Percentiles rank a stretch among this genome's conserved stretches.
phyloP scores from a whole-genome alignment of 1,140 invertebrate species.

The Lysiphlebus fabarum region DNA sequence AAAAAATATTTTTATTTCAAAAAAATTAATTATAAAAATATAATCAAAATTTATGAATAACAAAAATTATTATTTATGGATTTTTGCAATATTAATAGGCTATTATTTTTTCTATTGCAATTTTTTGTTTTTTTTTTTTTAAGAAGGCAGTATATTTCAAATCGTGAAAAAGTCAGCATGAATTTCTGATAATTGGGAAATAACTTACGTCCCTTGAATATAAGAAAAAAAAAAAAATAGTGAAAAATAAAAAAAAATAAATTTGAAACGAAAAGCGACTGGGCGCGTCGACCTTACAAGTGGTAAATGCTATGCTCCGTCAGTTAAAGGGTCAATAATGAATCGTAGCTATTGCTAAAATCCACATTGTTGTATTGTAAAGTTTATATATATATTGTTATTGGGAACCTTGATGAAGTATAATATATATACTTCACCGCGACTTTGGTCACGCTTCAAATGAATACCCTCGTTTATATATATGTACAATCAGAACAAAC shows the following conservation, averaged over 20 bases:
- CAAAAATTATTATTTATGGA: too few species aligned
- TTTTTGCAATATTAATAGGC: too few species aligned
- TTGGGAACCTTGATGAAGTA: too few species aligned
- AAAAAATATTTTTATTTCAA: background rate
- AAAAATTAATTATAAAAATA: too few species aligned
- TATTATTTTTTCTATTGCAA: too few species aligned
- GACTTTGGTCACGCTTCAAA: slow-evolving; percentile 19
- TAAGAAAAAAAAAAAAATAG: background rate
- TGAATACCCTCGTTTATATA: slow-evolving; percentile 10
- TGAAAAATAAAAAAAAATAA: background rate
- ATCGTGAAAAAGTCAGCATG: background rate
- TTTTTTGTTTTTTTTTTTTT: too few species aligned
- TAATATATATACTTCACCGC: background rate
- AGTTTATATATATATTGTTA: background rate
- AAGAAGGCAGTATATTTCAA: background rate
- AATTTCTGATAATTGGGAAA: slow-evolving; percentile 21
- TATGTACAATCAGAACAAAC: background rate
- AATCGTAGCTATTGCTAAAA: slow-evolving; percentile 2
- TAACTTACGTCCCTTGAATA: slow-evolving; percentile 12
- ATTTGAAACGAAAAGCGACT: background rate
- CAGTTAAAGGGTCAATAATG: slow-evolving; percentile 23
- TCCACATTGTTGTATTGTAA: background rate
- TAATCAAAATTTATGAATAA: too few species aligned
- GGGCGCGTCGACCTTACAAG: background rate
- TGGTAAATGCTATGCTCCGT: slow-evolving; percentile 3